phyloP scores from a whole-genome alignment of 2,113 vertebrate species.

The Pituophis catenifer region DNA sequence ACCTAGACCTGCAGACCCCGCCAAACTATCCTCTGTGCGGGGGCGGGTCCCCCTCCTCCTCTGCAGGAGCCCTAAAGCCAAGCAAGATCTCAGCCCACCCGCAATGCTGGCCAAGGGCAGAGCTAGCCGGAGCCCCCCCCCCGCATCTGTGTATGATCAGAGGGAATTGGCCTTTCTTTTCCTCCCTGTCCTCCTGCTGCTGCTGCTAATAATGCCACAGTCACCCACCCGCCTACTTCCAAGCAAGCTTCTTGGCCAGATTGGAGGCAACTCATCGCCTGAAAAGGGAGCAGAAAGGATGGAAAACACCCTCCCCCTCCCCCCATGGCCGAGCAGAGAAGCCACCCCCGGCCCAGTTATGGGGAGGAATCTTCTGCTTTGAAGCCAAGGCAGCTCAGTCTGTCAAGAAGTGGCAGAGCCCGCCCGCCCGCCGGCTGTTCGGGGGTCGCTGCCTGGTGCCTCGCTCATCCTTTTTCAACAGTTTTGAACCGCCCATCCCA shows the following conservation, averaged over 20 bases:
- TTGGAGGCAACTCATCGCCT: no score
- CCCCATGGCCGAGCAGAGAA: no score
- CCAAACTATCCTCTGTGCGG: not conserved
- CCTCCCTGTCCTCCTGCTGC: no score
- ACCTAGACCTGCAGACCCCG: no score
- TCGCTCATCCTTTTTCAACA: not conserved
- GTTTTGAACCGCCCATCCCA: not conserved
- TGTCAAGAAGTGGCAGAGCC: not conserved
- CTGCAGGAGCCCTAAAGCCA: not conserved
- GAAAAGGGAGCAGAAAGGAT: no score
- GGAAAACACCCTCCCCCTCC: no score
- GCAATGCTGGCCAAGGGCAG: not conserved
- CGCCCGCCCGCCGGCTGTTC: not conserved
- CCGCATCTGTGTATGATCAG: not conserved
- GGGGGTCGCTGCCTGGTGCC: no score
- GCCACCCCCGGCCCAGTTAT: no score
- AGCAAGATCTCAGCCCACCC: not conserved
- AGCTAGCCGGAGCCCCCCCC: not conserved
- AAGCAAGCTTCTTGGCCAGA: no score
- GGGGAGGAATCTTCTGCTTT: not conserved
- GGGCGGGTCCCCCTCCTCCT: fast-evolving
- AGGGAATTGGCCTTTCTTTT: no score
- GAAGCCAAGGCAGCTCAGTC: not conserved
- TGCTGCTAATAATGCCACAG: no score
- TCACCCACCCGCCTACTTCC: no score